phyloP scores from a whole-genome alignment of 2,113 vertebrate species.

The Mus pahari region DNA sequence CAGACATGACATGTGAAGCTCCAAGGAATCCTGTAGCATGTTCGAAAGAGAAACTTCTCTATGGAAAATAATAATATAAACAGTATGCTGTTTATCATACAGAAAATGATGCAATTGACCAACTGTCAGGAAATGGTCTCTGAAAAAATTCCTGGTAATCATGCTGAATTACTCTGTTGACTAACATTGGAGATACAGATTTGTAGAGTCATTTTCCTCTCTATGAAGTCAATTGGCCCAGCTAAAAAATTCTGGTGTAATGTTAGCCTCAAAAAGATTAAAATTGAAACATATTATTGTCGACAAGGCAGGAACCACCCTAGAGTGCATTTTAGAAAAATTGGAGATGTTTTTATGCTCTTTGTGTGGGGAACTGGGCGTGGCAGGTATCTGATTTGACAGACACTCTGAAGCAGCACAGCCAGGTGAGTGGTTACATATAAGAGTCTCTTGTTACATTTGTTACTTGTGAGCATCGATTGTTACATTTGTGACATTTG shows the following conservation, averaged over 20 bases:
- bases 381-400: not conserved
- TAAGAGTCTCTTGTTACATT: not conserved
- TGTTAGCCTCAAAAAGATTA: not conserved
- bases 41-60: constrained; percentile 53
- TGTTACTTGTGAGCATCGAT: not conserved
- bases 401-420: not conserved
- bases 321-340: not conserved
- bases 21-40: not conserved
- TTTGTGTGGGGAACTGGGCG: not conserved
- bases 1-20: not conserved
- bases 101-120: constrained; percentile 71
- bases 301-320: not conserved
- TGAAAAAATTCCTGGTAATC: constrained; percentile 45
- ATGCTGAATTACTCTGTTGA: constrained; percentile 59
- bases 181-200: constrained; percentile 13
- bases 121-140: constrained; percentile 62
- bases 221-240: constrained; percentile 48
- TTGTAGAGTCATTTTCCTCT: constrained; percentile 43
- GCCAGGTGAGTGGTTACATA: not conserved
- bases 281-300: not conserved
- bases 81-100: constrained; percentile 50
- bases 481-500: not conserved
- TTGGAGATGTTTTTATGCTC: not conserved
- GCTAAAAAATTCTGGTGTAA: constrained; percentile 49
- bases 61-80: constrained; percentile 62